These are phyloP conservation scores for Digitonthophagus gazella DNA, from an alignment of 2,888 invertebrate species.

Conservation along the genomic window DNA sequence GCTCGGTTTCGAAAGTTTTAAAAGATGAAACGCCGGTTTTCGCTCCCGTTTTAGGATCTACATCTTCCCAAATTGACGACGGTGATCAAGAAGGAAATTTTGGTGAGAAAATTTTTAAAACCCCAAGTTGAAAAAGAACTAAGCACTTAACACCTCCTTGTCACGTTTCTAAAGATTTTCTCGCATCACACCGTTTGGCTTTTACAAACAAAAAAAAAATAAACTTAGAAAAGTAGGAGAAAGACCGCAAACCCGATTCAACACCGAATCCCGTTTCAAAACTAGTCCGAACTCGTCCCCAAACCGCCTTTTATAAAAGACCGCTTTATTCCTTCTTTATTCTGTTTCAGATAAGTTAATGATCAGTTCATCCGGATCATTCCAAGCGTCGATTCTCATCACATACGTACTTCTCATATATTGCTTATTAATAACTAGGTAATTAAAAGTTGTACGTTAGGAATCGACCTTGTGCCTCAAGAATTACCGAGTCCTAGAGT, in stretches of 20 bases:
- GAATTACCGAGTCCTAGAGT: neutral
- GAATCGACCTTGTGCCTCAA: neutral
- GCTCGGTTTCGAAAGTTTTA: conserved; percentile 40
- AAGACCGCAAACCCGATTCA: neutral
- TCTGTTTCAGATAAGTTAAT: neutral
- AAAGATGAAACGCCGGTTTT: conserved; percentile 44
- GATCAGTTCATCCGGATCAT: neutral
- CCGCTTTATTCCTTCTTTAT: neutral
- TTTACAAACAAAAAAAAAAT: neutral
- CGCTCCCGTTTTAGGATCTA: conserved; percentile 47
- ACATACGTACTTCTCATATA: neutral
- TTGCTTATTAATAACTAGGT: neutral
- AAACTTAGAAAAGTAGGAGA: neutral
- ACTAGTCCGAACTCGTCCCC: neutral
- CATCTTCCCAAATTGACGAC: conserved; percentile 48
- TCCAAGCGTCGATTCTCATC: neutral
- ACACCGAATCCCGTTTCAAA: neutral
- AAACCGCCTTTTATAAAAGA: neutral
- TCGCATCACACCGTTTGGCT: neutral
- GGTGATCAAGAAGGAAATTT: conserved; percentile 30
- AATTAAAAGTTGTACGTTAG: neutral
- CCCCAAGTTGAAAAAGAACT: no score
- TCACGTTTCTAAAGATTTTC: neutral
- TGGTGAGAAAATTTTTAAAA: no score
- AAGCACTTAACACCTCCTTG: neutral